Evolutionary conservation across 2,113 vertebrate genomes (phyloP).

Genomic region (Oncorhynchus kisutch): DNA sequence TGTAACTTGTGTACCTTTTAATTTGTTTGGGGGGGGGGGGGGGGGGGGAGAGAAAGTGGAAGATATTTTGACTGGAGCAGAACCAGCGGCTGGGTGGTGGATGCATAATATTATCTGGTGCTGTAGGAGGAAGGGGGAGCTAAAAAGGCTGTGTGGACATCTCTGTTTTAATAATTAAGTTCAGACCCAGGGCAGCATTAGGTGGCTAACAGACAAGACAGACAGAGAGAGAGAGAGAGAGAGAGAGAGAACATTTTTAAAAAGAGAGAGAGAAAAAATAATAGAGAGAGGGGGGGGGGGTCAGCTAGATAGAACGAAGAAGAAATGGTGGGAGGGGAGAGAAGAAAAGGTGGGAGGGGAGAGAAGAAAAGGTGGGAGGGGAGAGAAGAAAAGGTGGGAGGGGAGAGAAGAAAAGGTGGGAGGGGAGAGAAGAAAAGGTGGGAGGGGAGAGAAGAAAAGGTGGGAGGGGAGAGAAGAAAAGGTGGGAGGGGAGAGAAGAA

Average conservation of each 20-base stretch:
- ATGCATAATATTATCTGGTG: constrained; percentile 1
- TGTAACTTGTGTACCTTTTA: neutral
- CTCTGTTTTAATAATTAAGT: constrained; percentile 58
- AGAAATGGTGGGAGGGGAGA: neutral
- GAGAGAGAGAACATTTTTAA: no score
- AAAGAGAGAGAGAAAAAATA: no score
- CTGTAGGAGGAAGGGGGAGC: neutral
- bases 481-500: neutral
- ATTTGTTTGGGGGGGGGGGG: neutral
- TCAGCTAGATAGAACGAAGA: neutral
- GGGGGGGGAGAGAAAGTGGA: neutral
- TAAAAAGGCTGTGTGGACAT: constrained; percentile 12
- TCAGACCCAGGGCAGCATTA: constrained; percentile 6
- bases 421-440: neutral
- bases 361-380: neutral
- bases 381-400: neutral
- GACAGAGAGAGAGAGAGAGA: no score
- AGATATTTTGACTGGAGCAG: neutral
- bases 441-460: neutral
- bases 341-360: neutral
- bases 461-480: neutral
- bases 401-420: neutral
- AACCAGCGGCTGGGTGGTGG: neutral
- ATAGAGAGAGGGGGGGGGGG: no score
- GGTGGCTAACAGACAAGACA: no score